These are phyloP conservation scores for Myodes glareolus DNA, from an alignment of 2,113 vertebrate species.

Conservation along the genomic window DNA sequence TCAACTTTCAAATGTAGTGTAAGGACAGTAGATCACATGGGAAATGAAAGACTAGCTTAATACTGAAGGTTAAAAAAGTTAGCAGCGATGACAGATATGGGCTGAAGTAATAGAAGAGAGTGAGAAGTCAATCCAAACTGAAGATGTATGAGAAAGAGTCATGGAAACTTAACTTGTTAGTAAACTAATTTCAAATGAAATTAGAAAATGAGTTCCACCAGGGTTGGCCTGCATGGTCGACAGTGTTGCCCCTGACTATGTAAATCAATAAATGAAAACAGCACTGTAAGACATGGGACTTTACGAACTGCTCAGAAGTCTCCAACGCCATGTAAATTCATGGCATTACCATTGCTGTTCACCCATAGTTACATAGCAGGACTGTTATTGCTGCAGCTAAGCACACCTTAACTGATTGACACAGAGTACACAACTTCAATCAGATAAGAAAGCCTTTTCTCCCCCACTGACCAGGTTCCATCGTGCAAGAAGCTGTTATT, in stretches of 20 bases:
- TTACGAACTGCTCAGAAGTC: background rate
- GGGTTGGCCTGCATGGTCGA: background rate
- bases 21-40: background rate
- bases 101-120: too few relatives aligned
- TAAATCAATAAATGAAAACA: background rate
- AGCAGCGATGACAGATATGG: too few relatives aligned
- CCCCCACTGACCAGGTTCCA: background rate
- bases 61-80: background rate
- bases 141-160: background rate
- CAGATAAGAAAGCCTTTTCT: background rate
- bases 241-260: background rate
- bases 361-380: background rate
- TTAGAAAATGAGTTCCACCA: background rate
- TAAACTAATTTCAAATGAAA: background rate
- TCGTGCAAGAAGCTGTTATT: background rate
- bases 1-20: background rate
- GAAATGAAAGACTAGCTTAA: background rate
- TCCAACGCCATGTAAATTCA: too few relatives aligned
- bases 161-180: background rate
- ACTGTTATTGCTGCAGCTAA: background rate
- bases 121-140: background rate
- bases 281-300: background rate
- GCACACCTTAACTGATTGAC: background rate
- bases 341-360: background rate
- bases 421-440: background rate